Conservation (phyloP, 37 sponge, comb jelly and placozoan species). For the Theonella swinhoei region DNA sequence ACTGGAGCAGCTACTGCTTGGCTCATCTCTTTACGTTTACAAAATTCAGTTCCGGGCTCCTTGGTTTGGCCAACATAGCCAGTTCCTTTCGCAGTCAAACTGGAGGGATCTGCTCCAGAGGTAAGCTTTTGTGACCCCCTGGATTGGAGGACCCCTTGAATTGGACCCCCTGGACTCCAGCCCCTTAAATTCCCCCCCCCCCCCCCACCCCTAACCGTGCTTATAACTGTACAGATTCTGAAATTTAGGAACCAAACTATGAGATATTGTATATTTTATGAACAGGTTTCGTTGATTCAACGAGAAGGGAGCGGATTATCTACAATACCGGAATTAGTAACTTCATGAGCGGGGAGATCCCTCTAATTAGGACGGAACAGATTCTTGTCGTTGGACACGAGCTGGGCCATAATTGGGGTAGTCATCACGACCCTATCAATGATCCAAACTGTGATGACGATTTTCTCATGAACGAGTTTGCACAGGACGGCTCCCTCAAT, state of each 20-base stretch:
- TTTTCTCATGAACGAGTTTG: conserved; percentile 57
- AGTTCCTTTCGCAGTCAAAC: conserved; percentile 35
- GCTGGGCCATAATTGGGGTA: conserved; percentile 85
- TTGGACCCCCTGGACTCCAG: no score
- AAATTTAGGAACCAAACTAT: no score
- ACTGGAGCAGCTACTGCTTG: conserved; percentile 61
- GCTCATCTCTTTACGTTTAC: conserved; percentile 75
- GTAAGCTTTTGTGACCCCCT: conserved; percentile 24
- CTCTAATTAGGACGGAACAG: conserved; percentile 16
- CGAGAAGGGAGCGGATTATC: conserved; percentile 7
- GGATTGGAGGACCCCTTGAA: not conserved
- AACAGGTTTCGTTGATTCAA: not conserved
- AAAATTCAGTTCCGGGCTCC: conserved; percentile 47
- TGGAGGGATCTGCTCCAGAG: conserved; percentile 73
- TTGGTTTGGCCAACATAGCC: conserved; percentile 79
- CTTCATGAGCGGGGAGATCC: not conserved
- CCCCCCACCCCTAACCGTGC: no score
- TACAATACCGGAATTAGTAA: conserved; percentile 64
- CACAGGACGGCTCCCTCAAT: conserved; percentile 44
- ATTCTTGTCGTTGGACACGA: conserved; percentile 41
- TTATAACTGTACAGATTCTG: no score
- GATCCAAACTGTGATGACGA: not conserved
- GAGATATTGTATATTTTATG: not conserved
- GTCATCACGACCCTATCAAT: conserved; percentile 69
- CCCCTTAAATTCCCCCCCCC: no score